These are phyloP conservation scores for Cyprinella venusta DNA, from an alignment of 2,797 vertebrate genomes.

Conservation along the genomic window DNA sequence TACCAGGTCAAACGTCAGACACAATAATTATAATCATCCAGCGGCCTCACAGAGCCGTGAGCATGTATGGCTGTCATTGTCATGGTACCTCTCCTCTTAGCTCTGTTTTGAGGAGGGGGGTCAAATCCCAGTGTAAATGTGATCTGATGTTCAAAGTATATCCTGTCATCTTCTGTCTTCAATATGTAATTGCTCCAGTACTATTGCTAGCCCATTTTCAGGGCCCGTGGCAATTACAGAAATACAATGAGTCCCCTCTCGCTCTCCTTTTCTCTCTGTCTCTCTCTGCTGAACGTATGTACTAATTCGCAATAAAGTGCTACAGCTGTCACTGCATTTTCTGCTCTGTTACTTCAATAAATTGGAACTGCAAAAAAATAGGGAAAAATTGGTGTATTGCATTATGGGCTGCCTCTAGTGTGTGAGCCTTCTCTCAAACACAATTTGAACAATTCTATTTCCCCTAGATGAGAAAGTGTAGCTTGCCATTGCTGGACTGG, in stretches of 20 bases:
- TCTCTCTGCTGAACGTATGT: constrained; percentile 90
- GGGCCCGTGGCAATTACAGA: constrained; percentile 93
- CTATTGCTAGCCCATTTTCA: constrained; percentile 88
- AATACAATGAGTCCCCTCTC: constrained; percentile 90
- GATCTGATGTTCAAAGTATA: constrained; percentile 84
- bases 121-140: constrained; percentile 78
- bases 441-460: constrained; percentile 85
- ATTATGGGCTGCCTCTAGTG: constrained; percentile 80
- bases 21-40: constrained; percentile 52
- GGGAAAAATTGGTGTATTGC: constrained; percentile 86
- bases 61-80: constrained; percentile 41
- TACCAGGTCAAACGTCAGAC: constrained; percentile 41
- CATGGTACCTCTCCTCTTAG: constrained; percentile 38
- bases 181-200: constrained; percentile 90
- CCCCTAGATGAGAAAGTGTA: constrained; percentile 82
- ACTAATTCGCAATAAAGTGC: constrained; percentile 99
- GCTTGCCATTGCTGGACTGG: constrained; percentile 87
- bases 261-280: constrained; percentile 43
- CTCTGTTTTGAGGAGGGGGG: constrained; percentile 46
- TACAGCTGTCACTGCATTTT: constrained; percentile 99
- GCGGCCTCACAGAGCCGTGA: constrained; percentile 25
- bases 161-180: constrained; percentile 88
- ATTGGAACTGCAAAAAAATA: constrained; percentile 86
- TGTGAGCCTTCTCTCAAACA: constrained; percentile 84
- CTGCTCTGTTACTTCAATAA: constrained; percentile 99